phyloP scores from a whole-genome alignment of 2,113 vertebrate genomes.

The Lepus timidus region DNA sequence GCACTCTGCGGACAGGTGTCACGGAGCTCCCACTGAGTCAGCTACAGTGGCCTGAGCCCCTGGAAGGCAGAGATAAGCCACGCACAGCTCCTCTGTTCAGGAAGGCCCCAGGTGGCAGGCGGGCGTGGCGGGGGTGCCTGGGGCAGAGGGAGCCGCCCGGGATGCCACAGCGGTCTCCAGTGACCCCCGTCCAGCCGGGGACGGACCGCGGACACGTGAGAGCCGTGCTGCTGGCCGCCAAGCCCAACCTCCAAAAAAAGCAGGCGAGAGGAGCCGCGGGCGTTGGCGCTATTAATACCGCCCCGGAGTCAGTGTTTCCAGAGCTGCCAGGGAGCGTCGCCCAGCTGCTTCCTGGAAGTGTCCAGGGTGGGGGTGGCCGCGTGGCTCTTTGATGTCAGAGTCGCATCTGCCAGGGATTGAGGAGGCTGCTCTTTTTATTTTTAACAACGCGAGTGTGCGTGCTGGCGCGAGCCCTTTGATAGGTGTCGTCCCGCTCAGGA shows the following conservation, averaged over 20 bases:
- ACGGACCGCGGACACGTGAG: fast-evolving
- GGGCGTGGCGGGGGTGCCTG: no score
- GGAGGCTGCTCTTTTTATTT: background rate
- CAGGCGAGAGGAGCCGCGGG: fast-evolving
- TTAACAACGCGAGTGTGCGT: background rate
- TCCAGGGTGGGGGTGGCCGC: background rate
- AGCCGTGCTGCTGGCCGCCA: background rate
- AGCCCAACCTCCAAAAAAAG: background rate
- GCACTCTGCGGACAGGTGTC: no score
- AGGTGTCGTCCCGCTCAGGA: background rate
- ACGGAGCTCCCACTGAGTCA: no score
- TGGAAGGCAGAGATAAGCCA: no score
- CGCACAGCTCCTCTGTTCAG: background rate
- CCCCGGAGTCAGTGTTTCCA: background rate
- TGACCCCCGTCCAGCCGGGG: fast-evolving
- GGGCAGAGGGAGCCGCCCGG: no score
- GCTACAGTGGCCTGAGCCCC: no score
- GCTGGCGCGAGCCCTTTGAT: fast-evolving
- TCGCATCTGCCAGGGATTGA: background rate
- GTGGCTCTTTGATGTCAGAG: background rate
- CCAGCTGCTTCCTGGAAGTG: background rate
- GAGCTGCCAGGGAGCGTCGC: background rate
- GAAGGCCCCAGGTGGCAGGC: fast-evolving
- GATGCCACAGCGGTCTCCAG: background rate
- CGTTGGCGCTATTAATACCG: fast-evolving